A percentile compares a stretch with the other conserved stretches of the same genome.
phyloP scores from a whole-genome alignment of 1,140 invertebrate species.

The Bombus confusus region DNA sequence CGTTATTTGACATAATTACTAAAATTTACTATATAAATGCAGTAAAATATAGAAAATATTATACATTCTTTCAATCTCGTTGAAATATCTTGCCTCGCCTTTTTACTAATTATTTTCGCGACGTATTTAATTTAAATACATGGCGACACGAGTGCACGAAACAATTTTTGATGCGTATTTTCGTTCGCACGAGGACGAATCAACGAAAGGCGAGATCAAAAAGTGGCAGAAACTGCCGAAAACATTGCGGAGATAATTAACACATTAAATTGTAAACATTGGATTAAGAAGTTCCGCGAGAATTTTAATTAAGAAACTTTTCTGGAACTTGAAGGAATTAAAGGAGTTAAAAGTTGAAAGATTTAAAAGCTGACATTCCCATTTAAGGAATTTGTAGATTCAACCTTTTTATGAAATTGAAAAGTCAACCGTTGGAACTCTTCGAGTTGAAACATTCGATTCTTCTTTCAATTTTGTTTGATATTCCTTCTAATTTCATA shows the following conservation, averaged over 20 bases:
- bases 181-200: not conserved
- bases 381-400: not conserved
- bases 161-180: not conserved
- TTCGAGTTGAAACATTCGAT: too few species aligned
- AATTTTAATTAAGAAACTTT: conserved; percentile 10
- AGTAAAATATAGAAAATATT: not conserved
- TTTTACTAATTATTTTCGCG: not conserved
- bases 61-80: not conserved
- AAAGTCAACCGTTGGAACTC: not conserved
- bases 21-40: not conserved
- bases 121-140: not conserved
- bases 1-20: too few species aligned
- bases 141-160: not conserved
- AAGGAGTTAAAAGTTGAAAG: not conserved
- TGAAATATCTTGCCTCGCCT: not conserved
- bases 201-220: not conserved
- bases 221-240: not conserved
- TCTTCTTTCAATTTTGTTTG: too few species aligned
- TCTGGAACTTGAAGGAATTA: not conserved
- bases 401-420: not conserved
- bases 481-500: too few species aligned
- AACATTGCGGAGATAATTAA: not conserved
- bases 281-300: not conserved
- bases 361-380: not conserved
- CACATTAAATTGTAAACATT: not conserved